A percentile compares a stretch with the other conserved stretches of the same genome.
Evolutionary conservation across 1,140 invertebrate genomes (phyloP).

Genomic region (Pseudomyrmex concolor): DNA sequence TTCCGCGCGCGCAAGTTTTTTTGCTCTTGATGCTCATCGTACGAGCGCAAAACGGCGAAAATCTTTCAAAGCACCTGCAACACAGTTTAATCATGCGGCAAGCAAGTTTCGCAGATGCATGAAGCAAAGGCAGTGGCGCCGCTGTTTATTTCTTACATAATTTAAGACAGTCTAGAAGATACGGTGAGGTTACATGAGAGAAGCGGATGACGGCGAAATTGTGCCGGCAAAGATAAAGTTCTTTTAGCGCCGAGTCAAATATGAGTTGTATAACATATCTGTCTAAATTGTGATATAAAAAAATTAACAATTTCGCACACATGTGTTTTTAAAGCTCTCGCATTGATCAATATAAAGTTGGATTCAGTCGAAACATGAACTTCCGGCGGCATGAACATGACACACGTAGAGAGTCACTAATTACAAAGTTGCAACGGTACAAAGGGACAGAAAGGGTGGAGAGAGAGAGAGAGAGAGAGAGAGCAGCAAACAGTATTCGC

Average conservation of each 20-base stretch:
- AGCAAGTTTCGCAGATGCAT: conserved; percentile 29
- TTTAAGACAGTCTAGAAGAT: conserved; percentile 54
- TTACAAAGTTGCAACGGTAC: conserved; percentile 37
- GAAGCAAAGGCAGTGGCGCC: neutral
- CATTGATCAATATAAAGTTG: neutral
- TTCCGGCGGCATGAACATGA: neutral
- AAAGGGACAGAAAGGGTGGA: neutral
- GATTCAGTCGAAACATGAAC: neutral
- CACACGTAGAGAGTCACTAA: conserved; percentile 44
- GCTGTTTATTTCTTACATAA: conserved; percentile 74
- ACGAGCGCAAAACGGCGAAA: conserved; percentile 53
- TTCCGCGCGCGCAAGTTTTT: no score
- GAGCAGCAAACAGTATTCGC: neutral
- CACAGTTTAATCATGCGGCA: conserved; percentile 66
- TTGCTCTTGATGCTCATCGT: neutral
- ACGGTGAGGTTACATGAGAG: conserved; percentile 23
- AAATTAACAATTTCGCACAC: neutral
- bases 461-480: neutral
- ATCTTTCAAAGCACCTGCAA: conserved; percentile 67
- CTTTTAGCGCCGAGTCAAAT: conserved; percentile 5
- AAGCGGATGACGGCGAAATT: neutral
- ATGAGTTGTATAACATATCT: conserved; percentile 28
- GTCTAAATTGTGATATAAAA: neutral
- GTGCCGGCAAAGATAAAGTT: conserved; percentile 4
- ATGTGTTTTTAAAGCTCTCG: neutral